phyloP scores from a whole-genome alignment of 2,888 invertebrate species.

The Amphimallon solstitiale region DNA sequence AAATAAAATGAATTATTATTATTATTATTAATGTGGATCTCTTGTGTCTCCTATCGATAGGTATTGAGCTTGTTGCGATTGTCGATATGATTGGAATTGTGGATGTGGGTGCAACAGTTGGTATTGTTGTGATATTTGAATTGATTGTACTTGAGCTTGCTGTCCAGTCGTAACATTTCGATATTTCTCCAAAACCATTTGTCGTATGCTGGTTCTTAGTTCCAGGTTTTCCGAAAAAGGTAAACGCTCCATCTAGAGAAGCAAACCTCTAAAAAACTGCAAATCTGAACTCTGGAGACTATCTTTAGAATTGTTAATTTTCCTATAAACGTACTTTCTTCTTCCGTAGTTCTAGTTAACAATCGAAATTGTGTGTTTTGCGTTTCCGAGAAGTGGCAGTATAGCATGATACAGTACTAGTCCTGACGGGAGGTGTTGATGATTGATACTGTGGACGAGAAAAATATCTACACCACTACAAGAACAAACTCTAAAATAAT shows the following conservation, averaged over 20 bases:
- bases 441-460: constrained; percentile 5
- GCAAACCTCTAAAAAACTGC: constrained; percentile 8
- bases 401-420: background rate
- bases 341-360: constrained; percentile 5
- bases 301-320: constrained; percentile 6
- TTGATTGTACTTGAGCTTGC: too few species aligned
- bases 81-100: too few species aligned
- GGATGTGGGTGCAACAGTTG: too few species aligned
- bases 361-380: too few species aligned
- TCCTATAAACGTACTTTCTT: constrained; percentile 1
- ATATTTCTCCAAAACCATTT: constrained; percentile 5
- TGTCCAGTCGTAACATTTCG: background rate
- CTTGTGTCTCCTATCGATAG: too few species aligned
- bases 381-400: background rate
- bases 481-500: too few species aligned
- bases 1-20: too few species aligned
- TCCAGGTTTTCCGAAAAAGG: background rate
- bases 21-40: too few species aligned
- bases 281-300: background rate
- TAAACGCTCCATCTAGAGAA: constrained; percentile 12
- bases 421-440: background rate
- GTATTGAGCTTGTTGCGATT: too few species aligned
- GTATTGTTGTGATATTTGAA: too few species aligned
- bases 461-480: too few species aligned
- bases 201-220: constrained; percentile 24